Evolutionary conservation across 2,888 invertebrate genomes (phyloP), one percentile per base, ranked within the genome.

Genomic region (Plebejus melissa): DNA sequence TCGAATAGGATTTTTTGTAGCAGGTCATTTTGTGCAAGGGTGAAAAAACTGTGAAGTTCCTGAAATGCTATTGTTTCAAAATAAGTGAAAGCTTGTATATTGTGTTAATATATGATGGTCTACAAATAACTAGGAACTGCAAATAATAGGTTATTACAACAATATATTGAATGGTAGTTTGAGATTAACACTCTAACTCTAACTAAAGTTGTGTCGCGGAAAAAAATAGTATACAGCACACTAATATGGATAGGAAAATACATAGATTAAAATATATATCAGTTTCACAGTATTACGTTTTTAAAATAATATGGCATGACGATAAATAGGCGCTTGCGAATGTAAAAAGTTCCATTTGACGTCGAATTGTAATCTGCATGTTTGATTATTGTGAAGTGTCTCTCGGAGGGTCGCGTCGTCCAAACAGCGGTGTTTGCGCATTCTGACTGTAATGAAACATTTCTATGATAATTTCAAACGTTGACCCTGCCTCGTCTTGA

Each of bases 391-490:
- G 13, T 72, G 28, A 50, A 72, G 54, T 72, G n/a, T 16, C 50
- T 70, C 41, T 16, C 13, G 6, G 36, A 72, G 46, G 50, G 50
- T 50, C 28, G 32, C 16, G 50, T 50, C 28, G 32, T 32, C 22
- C 7, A 72, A 22, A 54, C 2, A 54, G 72, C 41, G 41, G 4
- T 54, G 32, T 71, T 46, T 50, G 54, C 46, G 71, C 54, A 32
- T 50, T 32, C n/a, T 6, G 16, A 22, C 16, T 16, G 32, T 72
- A 54, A 72, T 54, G 32, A 72, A 72, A 54, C 32, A 71, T 72
- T 54, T 72, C 54, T 72, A 72, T 72, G 72, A 50, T 72, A 72
- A 72, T 72, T 72, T 32, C 7, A 72, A 72, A 16, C 54, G 54
- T 72, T 72, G 72, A 71, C 50, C 13, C 72, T 13, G 32, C 22